These are phyloP conservation scores for Anguilla japonica DNA, from an alignment of 2,113 vertebrate genomes.

Conservation along the genomic window DNA sequence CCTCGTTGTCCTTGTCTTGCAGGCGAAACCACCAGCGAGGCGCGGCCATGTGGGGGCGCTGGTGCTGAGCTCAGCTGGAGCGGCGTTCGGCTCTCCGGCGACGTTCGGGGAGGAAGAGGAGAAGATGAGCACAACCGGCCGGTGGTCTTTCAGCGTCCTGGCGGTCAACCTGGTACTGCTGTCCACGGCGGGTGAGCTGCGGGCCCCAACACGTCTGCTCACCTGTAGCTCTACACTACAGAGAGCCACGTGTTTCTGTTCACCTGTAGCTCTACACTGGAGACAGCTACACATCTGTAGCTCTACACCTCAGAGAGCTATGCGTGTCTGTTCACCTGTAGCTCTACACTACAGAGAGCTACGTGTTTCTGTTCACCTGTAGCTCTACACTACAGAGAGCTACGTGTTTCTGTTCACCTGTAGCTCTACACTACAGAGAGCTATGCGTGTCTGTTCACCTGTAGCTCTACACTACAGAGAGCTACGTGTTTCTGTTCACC, in stretches of 20 bases:
- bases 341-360: not conserved
- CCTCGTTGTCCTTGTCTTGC: constrained; percentile 40
- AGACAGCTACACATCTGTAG: not conserved
- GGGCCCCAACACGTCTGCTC: not conserved
- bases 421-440: not conserved
- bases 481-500: not conserved
- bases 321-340: not conserved
- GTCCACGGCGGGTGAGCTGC: constrained; percentile 82
- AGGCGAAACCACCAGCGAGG: constrained; percentile 57
- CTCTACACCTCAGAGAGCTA: not conserved
- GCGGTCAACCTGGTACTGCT: constrained; percentile 81
- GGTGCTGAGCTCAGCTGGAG: constrained; percentile 60
- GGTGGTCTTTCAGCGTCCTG: constrained; percentile 84
- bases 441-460: not conserved
- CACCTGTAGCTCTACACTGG: too few relatives aligned
- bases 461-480: not conserved
- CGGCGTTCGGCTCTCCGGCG: constrained; percentile 32
- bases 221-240: not conserved
- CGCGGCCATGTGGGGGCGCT: constrained; percentile 63
- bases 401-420: not conserved
- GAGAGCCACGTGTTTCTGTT: not conserved
- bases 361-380: too few relatives aligned
- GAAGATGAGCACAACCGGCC: constrained; percentile 94
- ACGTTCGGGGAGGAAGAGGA: constrained; percentile 77
- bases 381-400: not conserved